phyloP scores from a whole-genome alignment of 2,888 invertebrate genomes.

The Spilosoma lubricipeda region DNA sequence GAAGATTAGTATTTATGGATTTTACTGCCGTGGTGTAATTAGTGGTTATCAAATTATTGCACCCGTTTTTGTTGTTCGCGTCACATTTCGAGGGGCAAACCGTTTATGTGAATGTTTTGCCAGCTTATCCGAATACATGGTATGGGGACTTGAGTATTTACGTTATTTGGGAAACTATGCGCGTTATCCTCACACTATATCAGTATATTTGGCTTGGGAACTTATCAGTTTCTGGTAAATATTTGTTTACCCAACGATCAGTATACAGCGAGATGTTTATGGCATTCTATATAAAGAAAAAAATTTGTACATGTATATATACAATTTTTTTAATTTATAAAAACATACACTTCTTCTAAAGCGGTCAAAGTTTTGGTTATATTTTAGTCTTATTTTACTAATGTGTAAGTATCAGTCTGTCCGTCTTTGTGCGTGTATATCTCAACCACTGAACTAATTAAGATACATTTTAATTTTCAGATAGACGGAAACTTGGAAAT shows the following conservation, averaged over 20 bases:
- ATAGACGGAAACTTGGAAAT: not conserved
- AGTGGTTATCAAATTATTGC: slow-evolving; percentile 53
- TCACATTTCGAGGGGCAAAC: slow-evolving; percentile 22
- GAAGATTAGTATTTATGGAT: slow-evolving; percentile 57
- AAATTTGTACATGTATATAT: not conserved
- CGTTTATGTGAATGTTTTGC: slow-evolving; percentile 16
- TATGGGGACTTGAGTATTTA: not conserved
- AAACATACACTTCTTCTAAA: not conserved
- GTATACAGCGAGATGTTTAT: not conserved
- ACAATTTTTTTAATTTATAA: no score
- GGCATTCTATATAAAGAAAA: not conserved
- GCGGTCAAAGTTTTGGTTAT: not conserved
- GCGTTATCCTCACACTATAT: not conserved
- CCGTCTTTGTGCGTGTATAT: not conserved
- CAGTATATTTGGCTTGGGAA: not conserved
- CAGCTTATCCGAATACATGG: not conserved
- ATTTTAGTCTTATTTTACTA: not conserved
- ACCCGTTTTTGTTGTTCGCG: slow-evolving; percentile 40
- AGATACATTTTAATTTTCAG: not conserved
- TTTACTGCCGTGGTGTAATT: slow-evolving; percentile 50
- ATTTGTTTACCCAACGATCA: not conserved
- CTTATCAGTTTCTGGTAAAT: not conserved
- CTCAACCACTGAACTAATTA: not conserved
- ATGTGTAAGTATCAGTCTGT: not conserved
- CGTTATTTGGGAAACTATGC: slow-evolving; percentile 5